Conservation (phyloP, 2,888 invertebrate genomes). For the Drosophila limbata region DNA sequence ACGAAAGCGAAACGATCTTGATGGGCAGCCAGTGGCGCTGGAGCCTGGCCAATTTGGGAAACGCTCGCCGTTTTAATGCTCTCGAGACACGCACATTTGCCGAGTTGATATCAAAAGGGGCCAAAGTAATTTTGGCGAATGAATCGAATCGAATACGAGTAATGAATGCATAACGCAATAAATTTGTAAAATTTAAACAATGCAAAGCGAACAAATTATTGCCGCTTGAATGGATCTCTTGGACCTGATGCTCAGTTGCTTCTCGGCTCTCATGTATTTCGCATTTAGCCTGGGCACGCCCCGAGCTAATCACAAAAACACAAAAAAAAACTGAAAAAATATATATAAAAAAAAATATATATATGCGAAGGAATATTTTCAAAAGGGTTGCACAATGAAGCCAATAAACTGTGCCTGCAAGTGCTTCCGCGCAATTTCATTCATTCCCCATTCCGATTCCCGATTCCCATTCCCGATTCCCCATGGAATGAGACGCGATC, state of each 20-base stretch:
- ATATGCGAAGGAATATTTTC: slow-evolving; percentile 28
- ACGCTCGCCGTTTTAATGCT: slow-evolving; percentile 63
- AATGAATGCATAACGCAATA: slow-evolving; percentile 67
- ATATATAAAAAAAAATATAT: slow-evolving; percentile 16
- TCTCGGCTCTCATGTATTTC: slow-evolving; percentile 25
- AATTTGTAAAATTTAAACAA: slow-evolving; percentile 75
- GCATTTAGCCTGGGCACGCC: slow-evolving; percentile 46
- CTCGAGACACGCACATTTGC: slow-evolving; percentile 63
- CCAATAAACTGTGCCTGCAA: slow-evolving; percentile 77
- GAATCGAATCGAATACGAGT: slow-evolving; percentile 32
- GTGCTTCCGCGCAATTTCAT: slow-evolving; percentile 81
- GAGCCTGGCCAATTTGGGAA: slow-evolving; percentile 65
- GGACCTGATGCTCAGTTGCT: slow-evolving; percentile 1
- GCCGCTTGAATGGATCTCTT: slow-evolving; percentile 68
- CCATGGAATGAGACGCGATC: slow-evolving; percentile 17
- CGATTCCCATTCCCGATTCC: not conserved
- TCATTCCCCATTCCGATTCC: slow-evolving; percentile 11
- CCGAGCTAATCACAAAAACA: slow-evolving; percentile 48
- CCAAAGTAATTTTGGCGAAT: slow-evolving; percentile 45
- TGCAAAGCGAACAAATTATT: slow-evolving; percentile 73
- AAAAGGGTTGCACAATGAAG: slow-evolving; percentile 76
- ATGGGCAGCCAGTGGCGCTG: slow-evolving; percentile 57
- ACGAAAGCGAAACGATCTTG: slow-evolving; percentile 67
- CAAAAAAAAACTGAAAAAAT: slow-evolving; percentile 25
- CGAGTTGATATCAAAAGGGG: slow-evolving; percentile 8